Evolutionary conservation across 2,888 invertebrate genomes (phyloP).

Genomic region (Thera obeliscata): DNA sequence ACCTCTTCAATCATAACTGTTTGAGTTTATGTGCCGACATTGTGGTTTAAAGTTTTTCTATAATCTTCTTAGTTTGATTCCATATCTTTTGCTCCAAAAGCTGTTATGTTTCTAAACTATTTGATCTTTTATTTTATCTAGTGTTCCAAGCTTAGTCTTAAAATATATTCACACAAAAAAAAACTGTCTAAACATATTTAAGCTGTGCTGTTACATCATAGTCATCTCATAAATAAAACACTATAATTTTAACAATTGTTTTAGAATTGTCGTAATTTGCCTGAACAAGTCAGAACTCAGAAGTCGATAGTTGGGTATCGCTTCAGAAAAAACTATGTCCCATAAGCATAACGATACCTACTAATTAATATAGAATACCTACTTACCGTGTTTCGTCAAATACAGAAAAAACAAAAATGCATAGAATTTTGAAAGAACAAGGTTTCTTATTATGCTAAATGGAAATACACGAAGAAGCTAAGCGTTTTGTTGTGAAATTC

Average conservation of each 20-base stretch:
- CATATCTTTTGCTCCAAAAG: slow-evolving; percentile 2
- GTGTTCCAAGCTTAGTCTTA: not conserved
- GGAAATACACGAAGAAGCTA: slow-evolving; percentile 14
- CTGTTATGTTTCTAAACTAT: too few relatives aligned
- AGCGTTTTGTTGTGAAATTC: slow-evolving; percentile 17
- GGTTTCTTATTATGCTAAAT: slow-evolving; percentile 11
- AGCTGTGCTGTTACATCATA: slow-evolving; percentile 2
- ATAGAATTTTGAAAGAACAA: slow-evolving; percentile 15
- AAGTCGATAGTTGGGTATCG: not conserved
- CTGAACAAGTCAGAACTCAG: not conserved
- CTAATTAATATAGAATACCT: not conserved
- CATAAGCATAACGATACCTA: not conserved
- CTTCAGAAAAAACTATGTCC: not conserved
- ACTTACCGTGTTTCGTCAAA: not conserved
- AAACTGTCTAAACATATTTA: slow-evolving; percentile 6
- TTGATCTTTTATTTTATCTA: too few relatives aligned
- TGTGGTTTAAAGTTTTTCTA: slow-evolving; percentile 9
- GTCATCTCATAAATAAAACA: slow-evolving; percentile 3
- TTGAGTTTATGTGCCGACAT: slow-evolving; percentile 14
- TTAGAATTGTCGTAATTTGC: slow-evolving; percentile 2
- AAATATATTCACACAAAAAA: slow-evolving; percentile 9
- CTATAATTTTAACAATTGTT: slow-evolving; percentile 5
- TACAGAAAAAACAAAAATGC: slow-evolving; percentile 7
- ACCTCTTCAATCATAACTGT: slow-evolving; percentile 24
- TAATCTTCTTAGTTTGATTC: slow-evolving; percentile 15